These are phyloP conservation scores for Mixornis gularis DNA, from an alignment of 2,113 vertebrate species.

Conservation along the genomic window DNA sequence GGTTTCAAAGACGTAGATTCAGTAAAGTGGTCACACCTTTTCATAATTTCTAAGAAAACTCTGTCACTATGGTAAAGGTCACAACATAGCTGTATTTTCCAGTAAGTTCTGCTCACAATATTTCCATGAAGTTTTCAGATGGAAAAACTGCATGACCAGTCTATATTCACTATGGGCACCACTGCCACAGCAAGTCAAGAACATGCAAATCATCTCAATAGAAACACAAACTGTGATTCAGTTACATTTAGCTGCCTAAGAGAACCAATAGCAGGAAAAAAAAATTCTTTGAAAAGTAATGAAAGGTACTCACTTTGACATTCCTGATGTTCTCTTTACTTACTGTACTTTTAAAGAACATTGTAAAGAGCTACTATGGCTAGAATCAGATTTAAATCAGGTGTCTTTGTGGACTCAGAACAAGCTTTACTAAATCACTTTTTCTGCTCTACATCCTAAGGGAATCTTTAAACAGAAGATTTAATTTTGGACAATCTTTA, in stretches of 20 bases:
- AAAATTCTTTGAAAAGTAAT: not conserved
- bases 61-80: not conserved
- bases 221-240: not conserved
- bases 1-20: not conserved
- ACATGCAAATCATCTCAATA: not conserved
- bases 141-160: not conserved
- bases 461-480: not conserved
- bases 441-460: not conserved
- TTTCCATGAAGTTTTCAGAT: not conserved
- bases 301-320: not conserved
- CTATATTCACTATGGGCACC: not conserved
- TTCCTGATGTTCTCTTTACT: not conserved
- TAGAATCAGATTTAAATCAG: not conserved
- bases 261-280: not conserved
- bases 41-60: not conserved
- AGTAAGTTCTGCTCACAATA: not conserved
- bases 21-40: not conserved
- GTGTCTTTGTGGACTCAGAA: not conserved
- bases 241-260: not conserved
- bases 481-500: not conserved
- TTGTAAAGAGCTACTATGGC: not conserved
- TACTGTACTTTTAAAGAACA: not conserved
- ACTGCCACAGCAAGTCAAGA: not conserved
- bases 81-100: not conserved
- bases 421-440: not conserved